These are phyloP conservation scores for human (Homo sapiens) DNA, from an alignment of 2,113 vertebrate genomes.

Conservation along the genomic window GRCh38 chr5:156187501-156188000, in stretches of 20 bases:
- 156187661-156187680: neutral
- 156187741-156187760: neutral
- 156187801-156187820: neutral
- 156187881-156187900: neutral
- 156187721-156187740: neutral
- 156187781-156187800: neutral
- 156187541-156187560: neutral
- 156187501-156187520: neutral
- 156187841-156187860: neutral
- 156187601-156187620: accelerated
- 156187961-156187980: neutral
- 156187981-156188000: neutral
- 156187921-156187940: neutral
- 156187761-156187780: neutral
- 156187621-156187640: neutral
- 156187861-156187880: neutral
- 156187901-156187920: neutral
- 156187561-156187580: neutral
- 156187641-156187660: neutral
- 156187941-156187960: neutral
- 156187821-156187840: neutral
- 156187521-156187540: neutral
- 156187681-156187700: neutral
- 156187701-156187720: neutral
- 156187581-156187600: neutral